phyloP scores from a whole-genome alignment of 2,888 invertebrate species.

The Achlya flavicornis region DNA sequence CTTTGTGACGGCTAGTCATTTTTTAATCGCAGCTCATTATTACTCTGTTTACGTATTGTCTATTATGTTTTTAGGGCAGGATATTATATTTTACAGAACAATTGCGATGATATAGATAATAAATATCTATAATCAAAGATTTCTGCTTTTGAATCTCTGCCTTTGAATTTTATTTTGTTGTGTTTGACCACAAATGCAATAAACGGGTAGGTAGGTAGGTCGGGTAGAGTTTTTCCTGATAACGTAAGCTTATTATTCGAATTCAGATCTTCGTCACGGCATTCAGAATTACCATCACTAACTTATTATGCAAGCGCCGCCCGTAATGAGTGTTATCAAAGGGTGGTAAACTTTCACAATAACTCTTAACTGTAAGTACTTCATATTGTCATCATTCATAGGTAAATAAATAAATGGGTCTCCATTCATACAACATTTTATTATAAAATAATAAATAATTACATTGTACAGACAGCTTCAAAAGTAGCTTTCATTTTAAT shows the following conservation, averaged over 20 bases:
- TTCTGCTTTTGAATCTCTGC: background rate
- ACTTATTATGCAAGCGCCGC: no score
- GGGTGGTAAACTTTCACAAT: no score
- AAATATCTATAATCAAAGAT: background rate
- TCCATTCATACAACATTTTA: background rate
- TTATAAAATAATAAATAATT: background rate
- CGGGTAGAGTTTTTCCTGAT: no score
- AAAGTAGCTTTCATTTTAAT: no score
- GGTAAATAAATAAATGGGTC: background rate
- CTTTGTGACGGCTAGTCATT: slow-evolving; percentile 74
- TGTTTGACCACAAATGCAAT: no score
- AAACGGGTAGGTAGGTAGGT: no score
- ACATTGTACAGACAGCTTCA: background rate
- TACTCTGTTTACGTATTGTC: slow-evolving; percentile 39
- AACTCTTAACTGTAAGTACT: no score
- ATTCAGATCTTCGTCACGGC: no score
- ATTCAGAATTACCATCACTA: no score
- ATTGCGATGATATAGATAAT: background rate
- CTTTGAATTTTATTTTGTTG: background rate
- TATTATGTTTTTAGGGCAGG: background rate
- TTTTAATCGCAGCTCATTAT: slow-evolving; percentile 68
- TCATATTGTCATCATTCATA: no score
- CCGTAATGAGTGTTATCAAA: no score
- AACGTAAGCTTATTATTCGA: no score
- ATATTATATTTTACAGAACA: background rate